A percentile compares a stretch with the other conserved stretches of the same genome.
These are phyloP conservation scores for Drosophila incognita DNA, from an alignment of 2,888 invertebrate species.

Conservation along the genomic window DNA sequence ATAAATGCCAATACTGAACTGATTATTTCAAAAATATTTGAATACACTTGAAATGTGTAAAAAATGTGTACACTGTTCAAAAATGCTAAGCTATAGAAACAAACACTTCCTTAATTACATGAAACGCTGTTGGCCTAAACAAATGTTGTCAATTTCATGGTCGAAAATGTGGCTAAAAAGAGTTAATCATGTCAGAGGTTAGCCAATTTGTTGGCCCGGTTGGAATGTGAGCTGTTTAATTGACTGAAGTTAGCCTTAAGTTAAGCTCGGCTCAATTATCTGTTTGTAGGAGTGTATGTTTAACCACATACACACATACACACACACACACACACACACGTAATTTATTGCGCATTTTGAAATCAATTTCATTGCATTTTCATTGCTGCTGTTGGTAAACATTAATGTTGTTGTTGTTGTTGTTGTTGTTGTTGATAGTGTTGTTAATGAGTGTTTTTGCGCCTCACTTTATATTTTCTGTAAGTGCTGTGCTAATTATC, in stretches of 20 bases:
- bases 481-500: constrained; percentile 60
- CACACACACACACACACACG: constrained; percentile 9
- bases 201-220: constrained; percentile 44
- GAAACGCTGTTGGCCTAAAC: constrained; percentile 17
- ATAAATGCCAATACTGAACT: neutral
- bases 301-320: neutral
- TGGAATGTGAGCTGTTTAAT: neutral
- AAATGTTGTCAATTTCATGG: constrained; percentile 25
- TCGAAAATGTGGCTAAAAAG: constrained; percentile 24
- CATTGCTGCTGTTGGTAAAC: constrained; percentile 1
- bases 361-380: constrained; percentile 64
- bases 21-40: neutral
- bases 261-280: constrained; percentile 5
- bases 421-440: constrained; percentile 28
- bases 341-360: constrained; percentile 64
- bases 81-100: constrained; percentile 2
- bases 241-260: constrained; percentile 21
- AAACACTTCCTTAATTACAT: constrained; percentile 37
- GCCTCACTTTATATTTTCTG: constrained; percentile 24
- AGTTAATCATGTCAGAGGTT: constrained; percentile 55
- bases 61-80: neutral
- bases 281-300: neutral
- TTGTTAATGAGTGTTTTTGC: constrained; percentile 29
- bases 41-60: neutral
- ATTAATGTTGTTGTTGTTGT: neutral